Evolutionary conservation across 2,797 vertebrate species (phyloP).

Genomic region (Bradypodion pumilum): DNA sequence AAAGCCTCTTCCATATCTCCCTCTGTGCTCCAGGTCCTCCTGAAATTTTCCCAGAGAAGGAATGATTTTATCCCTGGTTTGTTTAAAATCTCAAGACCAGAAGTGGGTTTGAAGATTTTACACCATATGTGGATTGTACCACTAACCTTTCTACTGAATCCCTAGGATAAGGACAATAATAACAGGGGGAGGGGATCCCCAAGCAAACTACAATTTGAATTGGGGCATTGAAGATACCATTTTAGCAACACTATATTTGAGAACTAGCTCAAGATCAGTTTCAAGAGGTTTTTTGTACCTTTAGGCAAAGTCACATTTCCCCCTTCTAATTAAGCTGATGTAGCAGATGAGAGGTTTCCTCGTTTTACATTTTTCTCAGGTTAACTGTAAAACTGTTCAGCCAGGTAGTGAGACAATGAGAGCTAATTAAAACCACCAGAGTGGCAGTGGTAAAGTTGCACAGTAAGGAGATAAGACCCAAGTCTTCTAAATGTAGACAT

Average conservation of each 20-base stretch:
- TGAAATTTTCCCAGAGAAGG: background rate
- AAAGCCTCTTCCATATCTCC: background rate
- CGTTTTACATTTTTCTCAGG: conserved; percentile 23
- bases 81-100: background rate
- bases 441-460: conserved; percentile 22
- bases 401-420: conserved; percentile 35
- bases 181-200: background rate
- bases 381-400: conserved; percentile 31
- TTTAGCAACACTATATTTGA: background rate
- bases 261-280: background rate
- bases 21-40: background rate
- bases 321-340: conserved; percentile 23
- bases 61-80: background rate
- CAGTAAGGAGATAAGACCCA: background rate
- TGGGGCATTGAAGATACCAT: background rate
- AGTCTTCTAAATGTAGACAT: conserved; percentile 5
- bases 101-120: background rate
- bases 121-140: background rate
- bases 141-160: background rate
- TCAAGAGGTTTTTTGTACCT: background rate
- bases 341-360: conserved; percentile 25
- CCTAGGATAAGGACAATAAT: background rate
- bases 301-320: conserved; percentile 3
- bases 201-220: background rate
- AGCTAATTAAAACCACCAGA: conserved; percentile 29